Evolutionary conservation across 2,113 vertebrate genomes (phyloP).

Genomic region (Passer domesticus): DNA sequence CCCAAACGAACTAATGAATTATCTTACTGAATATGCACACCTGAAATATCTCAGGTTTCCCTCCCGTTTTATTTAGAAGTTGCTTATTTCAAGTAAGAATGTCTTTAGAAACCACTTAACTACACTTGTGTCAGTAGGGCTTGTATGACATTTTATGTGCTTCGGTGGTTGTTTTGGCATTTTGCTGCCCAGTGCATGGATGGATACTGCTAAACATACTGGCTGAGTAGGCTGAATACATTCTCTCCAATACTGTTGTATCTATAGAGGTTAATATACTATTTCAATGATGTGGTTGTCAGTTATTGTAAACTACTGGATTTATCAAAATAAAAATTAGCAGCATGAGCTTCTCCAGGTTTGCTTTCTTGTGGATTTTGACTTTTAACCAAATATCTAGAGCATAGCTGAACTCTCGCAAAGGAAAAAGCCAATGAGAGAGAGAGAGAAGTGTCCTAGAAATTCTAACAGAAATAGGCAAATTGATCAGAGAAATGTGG

Average conservation of each 20-base stretch:
- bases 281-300: background rate
- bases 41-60: constrained; percentile 54
- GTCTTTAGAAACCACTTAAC: background rate
- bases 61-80: background rate
- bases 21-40: constrained; percentile 39
- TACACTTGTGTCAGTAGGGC: background rate
- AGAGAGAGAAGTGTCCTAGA: background rate
- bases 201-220: background rate
- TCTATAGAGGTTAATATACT: background rate
- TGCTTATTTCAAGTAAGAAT: background rate
- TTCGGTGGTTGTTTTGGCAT: background rate
- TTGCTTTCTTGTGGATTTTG: constrained; percentile 32
- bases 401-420: background rate
- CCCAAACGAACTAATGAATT: constrained; percentile 6
- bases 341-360: constrained; percentile 30
- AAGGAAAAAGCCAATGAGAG: background rate
- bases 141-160: background rate
- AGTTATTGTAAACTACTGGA: constrained; percentile 23
- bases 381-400: background rate
- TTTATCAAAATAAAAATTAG: constrained; percentile 55
- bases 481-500: background rate
- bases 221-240: background rate
- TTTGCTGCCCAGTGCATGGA: constrained; percentile 27
- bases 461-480: background rate
- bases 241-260: background rate